Conservation (phyloP, 2,113 vertebrate genomes). For the Corythaeola cristata region DNA sequence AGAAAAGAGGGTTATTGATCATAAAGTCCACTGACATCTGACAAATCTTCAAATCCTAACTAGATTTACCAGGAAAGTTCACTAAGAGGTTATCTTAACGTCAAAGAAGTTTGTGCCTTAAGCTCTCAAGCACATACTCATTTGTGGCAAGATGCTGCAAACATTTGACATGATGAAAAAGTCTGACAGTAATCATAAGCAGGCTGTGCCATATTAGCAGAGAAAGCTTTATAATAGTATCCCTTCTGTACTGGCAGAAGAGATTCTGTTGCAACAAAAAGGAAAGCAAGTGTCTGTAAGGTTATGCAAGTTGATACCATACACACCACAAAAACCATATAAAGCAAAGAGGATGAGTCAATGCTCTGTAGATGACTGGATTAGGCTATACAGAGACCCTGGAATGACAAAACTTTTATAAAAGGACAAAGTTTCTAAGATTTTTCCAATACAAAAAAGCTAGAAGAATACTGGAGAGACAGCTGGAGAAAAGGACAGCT, state of each 20-base stretch:
- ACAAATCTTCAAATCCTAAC: neutral
- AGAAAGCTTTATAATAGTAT: neutral
- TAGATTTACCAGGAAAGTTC: neutral
- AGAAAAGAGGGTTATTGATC: neutral
- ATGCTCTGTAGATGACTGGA: neutral
- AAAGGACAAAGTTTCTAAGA: neutral
- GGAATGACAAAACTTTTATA: neutral
- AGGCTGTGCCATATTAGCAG: neutral
- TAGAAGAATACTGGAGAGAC: neutral
- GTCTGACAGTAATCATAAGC: neutral
- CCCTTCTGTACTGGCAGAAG: neutral
- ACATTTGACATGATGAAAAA: neutral
- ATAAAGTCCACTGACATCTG: neutral
- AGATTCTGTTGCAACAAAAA: neutral
- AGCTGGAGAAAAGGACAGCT: neutral
- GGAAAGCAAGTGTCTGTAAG: neutral
- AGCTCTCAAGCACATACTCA: neutral
- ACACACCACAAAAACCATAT: neutral
- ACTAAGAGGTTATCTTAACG: neutral
- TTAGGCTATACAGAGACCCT: neutral
- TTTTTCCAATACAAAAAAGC: neutral
- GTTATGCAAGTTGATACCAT: neutral
- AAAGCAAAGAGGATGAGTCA: neutral
- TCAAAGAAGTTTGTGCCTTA: neutral
- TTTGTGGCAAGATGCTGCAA: slow-evolving; percentile 8